These are phyloP conservation scores for Drosophila repleta DNA, from an alignment of 1,140 invertebrate genomes.

Conservation along the genomic window DNA sequence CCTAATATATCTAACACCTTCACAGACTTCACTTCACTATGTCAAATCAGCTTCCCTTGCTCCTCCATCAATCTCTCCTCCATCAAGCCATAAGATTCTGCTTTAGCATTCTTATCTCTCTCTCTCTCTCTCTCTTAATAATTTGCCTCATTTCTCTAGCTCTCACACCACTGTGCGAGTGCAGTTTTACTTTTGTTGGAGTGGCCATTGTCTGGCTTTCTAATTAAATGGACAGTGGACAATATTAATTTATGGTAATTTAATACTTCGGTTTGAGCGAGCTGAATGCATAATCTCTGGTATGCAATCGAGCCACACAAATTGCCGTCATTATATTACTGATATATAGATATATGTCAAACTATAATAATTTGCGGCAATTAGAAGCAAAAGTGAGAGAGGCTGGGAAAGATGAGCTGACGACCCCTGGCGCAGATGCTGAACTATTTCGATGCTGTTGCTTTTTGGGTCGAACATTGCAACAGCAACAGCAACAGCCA, in stretches of 20 bases:
- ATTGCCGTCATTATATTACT: conserved; percentile 57
- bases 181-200: conserved; percentile 21
- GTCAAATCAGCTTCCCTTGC: not conserved
- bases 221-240: conserved; percentile 67
- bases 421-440: conserved; percentile 37
- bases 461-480: conserved; percentile 41
- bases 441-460: conserved; percentile 20
- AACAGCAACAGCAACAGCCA: conserved; percentile 39
- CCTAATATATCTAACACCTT: no score
- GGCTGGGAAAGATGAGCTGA: conserved; percentile 16
- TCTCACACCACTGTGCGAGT: conserved; percentile 38
- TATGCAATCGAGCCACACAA: conserved; percentile 43
- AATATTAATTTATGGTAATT: conserved; percentile 80
- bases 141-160: not conserved
- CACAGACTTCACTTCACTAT: no score
- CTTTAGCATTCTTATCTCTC: no score
- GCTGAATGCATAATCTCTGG: conserved; percentile 24
- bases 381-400: conserved; percentile 56
- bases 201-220: conserved; percentile 54
- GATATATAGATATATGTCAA: conserved; percentile 26
- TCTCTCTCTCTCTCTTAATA: not conserved
- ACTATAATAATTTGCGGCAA: conserved; percentile 76
- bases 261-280: conserved; percentile 58
- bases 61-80: no score
- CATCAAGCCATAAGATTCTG: no score